Percentiles rank a stretch among this genome's conserved stretches.
Conservation (phyloP, 2,113 vertebrate species). For the Coreoperca whiteheadi region DNA sequence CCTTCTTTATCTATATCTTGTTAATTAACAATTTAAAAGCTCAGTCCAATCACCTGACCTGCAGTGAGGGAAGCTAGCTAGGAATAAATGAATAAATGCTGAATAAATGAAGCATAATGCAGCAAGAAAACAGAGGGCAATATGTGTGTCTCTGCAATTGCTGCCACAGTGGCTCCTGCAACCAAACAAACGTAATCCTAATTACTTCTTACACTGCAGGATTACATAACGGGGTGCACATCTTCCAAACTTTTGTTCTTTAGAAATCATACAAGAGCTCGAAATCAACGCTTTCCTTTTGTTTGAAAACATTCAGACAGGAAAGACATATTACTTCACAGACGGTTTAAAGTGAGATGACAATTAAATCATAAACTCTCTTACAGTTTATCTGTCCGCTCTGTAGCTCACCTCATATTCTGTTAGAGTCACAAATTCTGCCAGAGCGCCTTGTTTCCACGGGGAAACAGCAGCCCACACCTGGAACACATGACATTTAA, state of each 20-base stretch:
- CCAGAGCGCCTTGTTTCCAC: conserved; percentile 95
- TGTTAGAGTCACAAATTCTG: conserved; percentile 91
- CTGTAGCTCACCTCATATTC: conserved; percentile 90
- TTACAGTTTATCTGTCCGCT: background rate
- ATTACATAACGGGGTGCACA: conserved; percentile 25
- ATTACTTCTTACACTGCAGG: conserved; percentile 33
- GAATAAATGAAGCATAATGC: conserved; percentile 34
- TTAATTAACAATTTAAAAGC: conserved; percentile 14
- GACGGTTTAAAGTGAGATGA: background rate
- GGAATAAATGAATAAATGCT: background rate
- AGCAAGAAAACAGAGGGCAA: conserved; percentile 40
- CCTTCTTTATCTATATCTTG: background rate
- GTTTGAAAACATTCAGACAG: background rate
- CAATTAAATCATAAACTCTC: background rate
- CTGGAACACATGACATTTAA: conserved; percentile 78
- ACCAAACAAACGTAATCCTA: conserved; percentile 49
- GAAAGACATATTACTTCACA: background rate
- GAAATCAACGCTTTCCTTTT: background rate
- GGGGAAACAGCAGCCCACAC: conserved; percentile 95
- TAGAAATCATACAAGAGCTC: conserved; percentile 7
- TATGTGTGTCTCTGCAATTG: conserved; percentile 52
- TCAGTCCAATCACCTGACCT: conserved; percentile 3
- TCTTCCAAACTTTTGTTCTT: conserved; percentile 31
- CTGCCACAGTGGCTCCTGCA: conserved; percentile 42
- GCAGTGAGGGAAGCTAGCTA: conserved; percentile 12